phyloP scores from a whole-genome alignment of 1,140 invertebrate species.

The Bathynomus jamesi region DNA sequence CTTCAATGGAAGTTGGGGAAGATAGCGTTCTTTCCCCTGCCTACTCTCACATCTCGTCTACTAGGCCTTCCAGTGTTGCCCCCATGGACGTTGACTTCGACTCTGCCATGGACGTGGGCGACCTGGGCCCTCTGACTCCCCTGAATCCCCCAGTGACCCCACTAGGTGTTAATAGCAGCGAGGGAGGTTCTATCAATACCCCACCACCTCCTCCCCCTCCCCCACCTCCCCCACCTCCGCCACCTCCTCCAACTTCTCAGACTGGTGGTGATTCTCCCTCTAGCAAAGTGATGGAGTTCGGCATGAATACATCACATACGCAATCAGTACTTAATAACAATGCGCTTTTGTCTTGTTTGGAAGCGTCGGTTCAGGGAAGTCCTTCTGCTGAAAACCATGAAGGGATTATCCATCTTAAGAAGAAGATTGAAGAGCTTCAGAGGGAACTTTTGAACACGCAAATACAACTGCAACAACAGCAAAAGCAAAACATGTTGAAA shows the following conservation, averaged over 20 bases:
- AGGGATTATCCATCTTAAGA: conserved; percentile 71
- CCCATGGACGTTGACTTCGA: conserved; percentile 43
- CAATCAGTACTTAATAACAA: too few species aligned
- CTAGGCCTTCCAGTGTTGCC: conserved; percentile 42
- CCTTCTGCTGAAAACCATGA: conserved; percentile 50
- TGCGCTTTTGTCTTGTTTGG: background rate
- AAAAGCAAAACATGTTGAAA: conserved; percentile 30
- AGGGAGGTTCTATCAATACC: conserved; percentile 35
- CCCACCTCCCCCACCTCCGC: conserved; percentile 30
- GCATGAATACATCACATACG: too few species aligned
- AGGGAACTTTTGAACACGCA: conserved; percentile 54
- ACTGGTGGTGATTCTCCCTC: background rate
- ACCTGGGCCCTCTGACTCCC: conserved; percentile 26
- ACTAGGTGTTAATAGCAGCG: conserved; percentile 19
- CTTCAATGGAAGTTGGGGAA: conserved; percentile 21
- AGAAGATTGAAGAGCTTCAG: conserved; percentile 79
- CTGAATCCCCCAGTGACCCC: conserved; percentile 11
- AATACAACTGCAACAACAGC: conserved; percentile 35
- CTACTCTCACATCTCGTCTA: conserved; percentile 29
- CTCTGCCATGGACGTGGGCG: conserved; percentile 30
- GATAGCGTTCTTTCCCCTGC: conserved; percentile 22
- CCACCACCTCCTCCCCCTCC: conserved; percentile 34
- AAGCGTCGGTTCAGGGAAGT: background rate
- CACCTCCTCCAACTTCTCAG: background rate
- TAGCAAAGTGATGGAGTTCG: too few species aligned